Percentiles rank a stretch among this genome's conserved stretches.
phyloP scores from a whole-genome alignment of 2,113 vertebrate genomes.

The Patagioenas fasciata region DNA sequence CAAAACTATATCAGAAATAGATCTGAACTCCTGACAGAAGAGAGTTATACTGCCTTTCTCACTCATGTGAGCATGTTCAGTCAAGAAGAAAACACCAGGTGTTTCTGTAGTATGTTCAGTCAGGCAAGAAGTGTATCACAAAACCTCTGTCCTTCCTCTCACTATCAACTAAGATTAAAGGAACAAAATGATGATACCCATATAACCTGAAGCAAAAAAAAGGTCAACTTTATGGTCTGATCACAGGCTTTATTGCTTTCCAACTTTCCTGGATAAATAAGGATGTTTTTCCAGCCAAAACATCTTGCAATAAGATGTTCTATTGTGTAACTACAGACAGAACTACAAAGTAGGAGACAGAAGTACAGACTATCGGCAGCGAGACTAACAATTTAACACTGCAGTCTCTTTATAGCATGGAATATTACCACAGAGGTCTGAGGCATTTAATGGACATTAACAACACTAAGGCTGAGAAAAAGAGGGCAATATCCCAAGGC shows the following conservation, averaged over 20 bases:
- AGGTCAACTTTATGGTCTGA: neutral
- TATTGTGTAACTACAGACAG: neutral
- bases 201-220: neutral
- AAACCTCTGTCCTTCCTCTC: neutral
- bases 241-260: neutral
- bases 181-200: neutral
- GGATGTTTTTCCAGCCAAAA: neutral
- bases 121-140: neutral
- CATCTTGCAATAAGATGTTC: constrained; percentile 22
- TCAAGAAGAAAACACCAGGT: neutral
- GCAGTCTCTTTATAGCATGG: neutral
- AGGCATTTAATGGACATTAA: neutral
- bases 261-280: neutral
- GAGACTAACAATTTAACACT: neutral
- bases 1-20: neutral
- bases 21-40: neutral
- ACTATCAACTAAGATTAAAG: neutral
- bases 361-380: neutral
- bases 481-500: neutral
- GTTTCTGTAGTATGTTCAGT: neutral
- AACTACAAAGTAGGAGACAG: neutral
- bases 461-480: neutral
- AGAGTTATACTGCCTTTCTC: neutral
- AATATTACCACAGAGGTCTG: neutral
- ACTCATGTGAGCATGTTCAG: neutral